Evolutionary conservation across 2,888 invertebrate species (phyloP).

Genomic region (Electrophaes corylata): DNA sequence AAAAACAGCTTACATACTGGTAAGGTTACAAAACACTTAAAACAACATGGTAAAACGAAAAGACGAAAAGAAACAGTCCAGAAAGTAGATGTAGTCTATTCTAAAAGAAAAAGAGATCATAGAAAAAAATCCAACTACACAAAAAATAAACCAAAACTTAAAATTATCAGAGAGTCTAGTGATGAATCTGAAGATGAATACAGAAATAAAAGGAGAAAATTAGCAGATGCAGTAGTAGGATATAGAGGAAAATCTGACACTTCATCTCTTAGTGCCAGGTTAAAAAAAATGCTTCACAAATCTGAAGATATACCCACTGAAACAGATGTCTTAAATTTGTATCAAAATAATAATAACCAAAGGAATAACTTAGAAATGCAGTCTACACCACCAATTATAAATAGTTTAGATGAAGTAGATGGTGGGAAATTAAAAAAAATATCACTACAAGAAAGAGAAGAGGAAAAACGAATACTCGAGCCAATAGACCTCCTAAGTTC

Average conservation of each 20-base stretch:
- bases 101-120: conserved; percentile 49
- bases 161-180: conserved; percentile 63
- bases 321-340: conserved; percentile 4
- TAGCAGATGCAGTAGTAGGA: conserved; percentile 83
- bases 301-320: conserved; percentile 40
- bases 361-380: conserved; percentile 28
- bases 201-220: conserved; percentile 72
- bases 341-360: conserved; percentile 23
- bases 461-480: conserved; percentile 15
- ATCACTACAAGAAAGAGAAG: not conserved
- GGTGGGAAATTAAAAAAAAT: conserved; percentile 19
- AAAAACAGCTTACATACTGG: conserved; percentile 32
- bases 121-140: conserved; percentile 53
- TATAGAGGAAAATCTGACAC: conserved; percentile 63
- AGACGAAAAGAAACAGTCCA: conserved; percentile 51
- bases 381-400: conserved; percentile 3
- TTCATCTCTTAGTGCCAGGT: conserved; percentile 68
- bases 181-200: conserved; percentile 77
- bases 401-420: conserved; percentile 30
- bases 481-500: conserved; percentile 31
- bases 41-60: conserved; percentile 55
- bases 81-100: conserved; percentile 31
- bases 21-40: conserved; percentile 50
- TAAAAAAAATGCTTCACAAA: conserved; percentile 69
- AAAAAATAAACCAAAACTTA: conserved; percentile 56